A percentile compares a stretch with the other conserved stretches of the same genome.
These are phyloP conservation scores for Australoheros facetus DNA, from an alignment of 2,797 vertebrate genomes.

Conservation along the genomic window DNA sequence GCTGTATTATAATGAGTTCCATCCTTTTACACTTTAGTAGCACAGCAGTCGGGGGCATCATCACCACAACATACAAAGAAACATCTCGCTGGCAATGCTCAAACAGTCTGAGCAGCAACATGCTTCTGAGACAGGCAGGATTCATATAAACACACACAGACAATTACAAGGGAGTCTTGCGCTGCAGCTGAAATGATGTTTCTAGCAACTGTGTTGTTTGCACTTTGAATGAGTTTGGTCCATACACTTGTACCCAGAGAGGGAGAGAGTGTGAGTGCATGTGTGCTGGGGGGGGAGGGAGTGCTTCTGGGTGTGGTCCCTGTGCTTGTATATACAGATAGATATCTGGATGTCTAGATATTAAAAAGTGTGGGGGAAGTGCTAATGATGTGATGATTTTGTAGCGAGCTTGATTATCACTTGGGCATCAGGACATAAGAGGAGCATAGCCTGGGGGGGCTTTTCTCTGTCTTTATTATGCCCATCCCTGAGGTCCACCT, in stretches of 20 bases:
- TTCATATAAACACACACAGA: slow-evolving; percentile 37
- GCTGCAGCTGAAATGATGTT: slow-evolving; percentile 47
- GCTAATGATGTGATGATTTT: slow-evolving; percentile 57
- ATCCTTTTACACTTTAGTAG: slow-evolving; percentile 58
- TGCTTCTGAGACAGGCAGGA: slow-evolving; percentile 47
- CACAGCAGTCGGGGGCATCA: slow-evolving; percentile 52
- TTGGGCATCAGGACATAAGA: slow-evolving; percentile 56
- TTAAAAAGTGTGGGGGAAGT: slow-evolving; percentile 53
- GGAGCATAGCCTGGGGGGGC: slow-evolving; percentile 53
- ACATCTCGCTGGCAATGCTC: slow-evolving; percentile 54
- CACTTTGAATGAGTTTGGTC: slow-evolving; percentile 59
- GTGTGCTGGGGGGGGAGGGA: slow-evolving; percentile 60
- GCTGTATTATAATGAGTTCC: slow-evolving; percentile 66
- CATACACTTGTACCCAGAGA: slow-evolving; percentile 27
- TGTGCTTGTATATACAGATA: slow-evolving; percentile 45
- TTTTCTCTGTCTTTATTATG: slow-evolving; percentile 55
- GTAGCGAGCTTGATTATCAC: slow-evolving; percentile 48
- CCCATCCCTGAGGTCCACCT: slow-evolving; percentile 66
- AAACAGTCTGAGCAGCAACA: slow-evolving; percentile 48
- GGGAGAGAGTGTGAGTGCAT: slow-evolving; percentile 20
- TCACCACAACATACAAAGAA: slow-evolving; percentile 57
- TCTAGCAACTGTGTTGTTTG: slow-evolving; percentile 61
- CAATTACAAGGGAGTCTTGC: slow-evolving; percentile 48
- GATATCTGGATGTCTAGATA: slow-evolving; percentile 49
- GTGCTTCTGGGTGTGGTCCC: slow-evolving; percentile 67